Evolutionary conservation across 1,140 invertebrate genomes (phyloP), one percentile per base, ranked within the genome.

Genomic region (Hestina assimilis): DNA sequence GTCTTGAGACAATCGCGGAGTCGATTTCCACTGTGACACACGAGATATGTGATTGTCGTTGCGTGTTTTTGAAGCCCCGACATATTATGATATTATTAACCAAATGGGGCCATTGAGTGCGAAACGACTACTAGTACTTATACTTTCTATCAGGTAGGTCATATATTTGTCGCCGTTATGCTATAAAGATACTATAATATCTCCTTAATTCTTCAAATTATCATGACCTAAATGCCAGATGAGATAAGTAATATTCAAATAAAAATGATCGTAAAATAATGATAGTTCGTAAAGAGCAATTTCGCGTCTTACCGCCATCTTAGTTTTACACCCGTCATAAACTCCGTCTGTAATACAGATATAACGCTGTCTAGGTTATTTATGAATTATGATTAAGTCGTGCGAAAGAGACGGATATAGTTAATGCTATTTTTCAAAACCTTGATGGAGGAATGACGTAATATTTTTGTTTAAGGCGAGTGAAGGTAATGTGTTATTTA

Each of bases 271-370:
- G n/a, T n/a, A 47, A 47, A 47, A 17, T 14, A 31, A 47, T 31
- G 31, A 35, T n/a, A 6, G 5, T 15, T n/a, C 12, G 4, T 3
- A 17, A 35, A 9, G 7, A 11, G 17, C 11, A 17, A 31, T 33
- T 19, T 21, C 31, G 41, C 19, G 41, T 12, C 24, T 17, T 6
- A 23, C 26, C 51, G 52, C 52, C 52, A 55, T 55, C 20, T 35
- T 45, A 24, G 14, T 45, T 45, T 55, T 21, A 53, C 7, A 11
- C 19, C 40, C 20, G 52, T 21, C 52, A 55, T 55, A 55, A 55
- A 46, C 41, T 15, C 20, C 28, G 42, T 55, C 52, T 55, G 52
- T 21, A n/a, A 35, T 15, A 14, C 4, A 7, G 31, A 35, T 35
- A 35, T 35, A 35, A 35, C 14, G 15, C 1, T 12, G 31, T 35